phyloP scores from a whole-genome alignment of 2,113 vertebrate species.

The Epinephelus fuscoguttatus region DNA sequence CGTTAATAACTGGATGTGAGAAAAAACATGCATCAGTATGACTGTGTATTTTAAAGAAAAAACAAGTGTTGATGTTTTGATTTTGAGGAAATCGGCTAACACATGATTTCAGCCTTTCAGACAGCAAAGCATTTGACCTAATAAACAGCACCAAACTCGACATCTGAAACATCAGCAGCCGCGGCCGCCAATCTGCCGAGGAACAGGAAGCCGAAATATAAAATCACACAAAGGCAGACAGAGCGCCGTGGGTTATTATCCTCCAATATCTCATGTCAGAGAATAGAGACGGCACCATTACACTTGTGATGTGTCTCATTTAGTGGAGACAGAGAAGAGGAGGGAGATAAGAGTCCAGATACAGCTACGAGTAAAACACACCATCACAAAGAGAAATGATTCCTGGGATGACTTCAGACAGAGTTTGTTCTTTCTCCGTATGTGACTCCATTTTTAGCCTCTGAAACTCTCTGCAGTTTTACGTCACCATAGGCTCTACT shows the following conservation, averaged over 20 bases:
- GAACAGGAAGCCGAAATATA: background rate
- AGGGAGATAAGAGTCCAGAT: constrained; percentile 14
- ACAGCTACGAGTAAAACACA: background rate
- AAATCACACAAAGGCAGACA: background rate
- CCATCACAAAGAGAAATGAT: background rate
- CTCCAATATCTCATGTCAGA: constrained; percentile 13
- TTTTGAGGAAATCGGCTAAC: background rate
- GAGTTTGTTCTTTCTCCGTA: background rate
- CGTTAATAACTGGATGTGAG: background rate
- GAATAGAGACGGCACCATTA: background rate
- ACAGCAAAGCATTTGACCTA: constrained; percentile 9
- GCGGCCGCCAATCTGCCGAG: background rate
- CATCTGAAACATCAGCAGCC: background rate
- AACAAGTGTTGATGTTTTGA: background rate
- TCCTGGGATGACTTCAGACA: background rate
- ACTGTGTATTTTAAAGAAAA: background rate
- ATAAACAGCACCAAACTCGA: background rate
- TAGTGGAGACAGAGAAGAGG: constrained; percentile 1
- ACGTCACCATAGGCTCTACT: no score
- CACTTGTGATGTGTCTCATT: background rate
- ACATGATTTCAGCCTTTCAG: background rate
- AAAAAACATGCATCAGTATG: background rate
- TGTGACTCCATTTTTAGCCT: background rate
- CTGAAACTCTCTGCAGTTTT: background rate
- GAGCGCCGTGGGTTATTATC: constrained; percentile 23